phyloP scores from a whole-genome alignment of 2,888 invertebrate species.

The Patella ulyssiponensis region DNA sequence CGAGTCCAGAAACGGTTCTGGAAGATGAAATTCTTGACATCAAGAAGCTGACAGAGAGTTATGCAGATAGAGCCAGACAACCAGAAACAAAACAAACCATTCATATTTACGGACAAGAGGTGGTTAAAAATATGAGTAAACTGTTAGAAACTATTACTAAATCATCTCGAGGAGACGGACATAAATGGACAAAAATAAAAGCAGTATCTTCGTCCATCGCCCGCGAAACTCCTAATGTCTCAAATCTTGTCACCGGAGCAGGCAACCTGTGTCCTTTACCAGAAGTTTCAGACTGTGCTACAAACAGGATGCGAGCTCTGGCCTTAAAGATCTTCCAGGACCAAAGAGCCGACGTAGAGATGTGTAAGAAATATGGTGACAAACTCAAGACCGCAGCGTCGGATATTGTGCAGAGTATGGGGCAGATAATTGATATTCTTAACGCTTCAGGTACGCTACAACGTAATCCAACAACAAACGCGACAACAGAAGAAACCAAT shows the following conservation, averaged over 20 bases:
- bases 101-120: slow-evolving; percentile 31
- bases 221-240: slow-evolving; percentile 50
- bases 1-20: slow-evolving; percentile 36
- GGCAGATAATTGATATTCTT: too few relatives aligned
- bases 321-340: slow-evolving; percentile 20
- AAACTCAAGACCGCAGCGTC: too few relatives aligned
- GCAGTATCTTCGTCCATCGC: slow-evolving; percentile 54
- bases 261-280: slow-evolving; percentile 50
- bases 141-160: slow-evolving; percentile 43
- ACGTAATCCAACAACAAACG: too few relatives aligned
- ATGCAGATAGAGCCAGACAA: slow-evolving; percentile 35
- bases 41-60: slow-evolving; percentile 39
- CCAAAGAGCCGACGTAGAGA: slow-evolving; percentile 9
- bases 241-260: slow-evolving; percentile 39
- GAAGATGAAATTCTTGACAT: slow-evolving; percentile 43
- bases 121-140: slow-evolving; percentile 46
- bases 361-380: not conserved
- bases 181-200: slow-evolving; percentile 52
- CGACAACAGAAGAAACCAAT: too few relatives aligned
- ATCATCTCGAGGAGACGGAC: slow-evolving; percentile 26
- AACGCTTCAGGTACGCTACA: too few relatives aligned
- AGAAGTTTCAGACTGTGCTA: slow-evolving; percentile 22
- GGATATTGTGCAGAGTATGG: too few relatives aligned
- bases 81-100: slow-evolving; percentile 26
- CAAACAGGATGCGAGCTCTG: slow-evolving; percentile 27